Conservation (phyloP, 2,797 vertebrate genomes). For the Coccyzus lansbergi region DNA sequence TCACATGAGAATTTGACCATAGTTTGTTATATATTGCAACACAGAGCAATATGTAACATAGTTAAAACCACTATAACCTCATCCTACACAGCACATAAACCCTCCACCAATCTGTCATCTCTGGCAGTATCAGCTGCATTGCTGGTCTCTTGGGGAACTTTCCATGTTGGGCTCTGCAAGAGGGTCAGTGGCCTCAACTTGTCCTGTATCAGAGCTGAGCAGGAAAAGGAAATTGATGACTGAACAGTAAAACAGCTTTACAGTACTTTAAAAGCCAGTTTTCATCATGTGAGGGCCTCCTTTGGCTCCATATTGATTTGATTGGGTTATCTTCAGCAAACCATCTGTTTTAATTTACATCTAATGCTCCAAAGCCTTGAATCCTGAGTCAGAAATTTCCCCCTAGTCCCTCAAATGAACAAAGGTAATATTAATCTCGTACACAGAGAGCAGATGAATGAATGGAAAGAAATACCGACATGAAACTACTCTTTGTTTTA, state of each 20-base stretch:
- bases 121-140: not conserved
- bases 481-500: not conserved
- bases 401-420: not conserved
- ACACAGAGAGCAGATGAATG: not conserved
- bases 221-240: conserved; percentile 43
- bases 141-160: not conserved
- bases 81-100: not conserved
- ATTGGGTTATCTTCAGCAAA: conserved; percentile 52
- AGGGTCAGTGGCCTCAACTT: conserved; percentile 17
- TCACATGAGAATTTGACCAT: accelerated
- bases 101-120: not conserved
- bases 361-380: conserved; percentile 27
- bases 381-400: conserved; percentile 25
- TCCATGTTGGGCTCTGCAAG: not conserved
- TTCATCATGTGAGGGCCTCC: conserved; percentile 16
- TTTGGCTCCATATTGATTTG: conserved; percentile 47
- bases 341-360: conserved; percentile 63
- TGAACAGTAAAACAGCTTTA: conserved; percentile 25
- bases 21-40: not conserved
- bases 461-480: not conserved
- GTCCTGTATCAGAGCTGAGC: not conserved
- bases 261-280: conserved; percentile 33
- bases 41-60: not conserved
- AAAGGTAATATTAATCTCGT: conserved; percentile 16
- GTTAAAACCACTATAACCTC: not conserved